Evolutionary conservation across 2,113 vertebrate genomes (phyloP).

Genomic region (Tragulus kanchil): DNA sequence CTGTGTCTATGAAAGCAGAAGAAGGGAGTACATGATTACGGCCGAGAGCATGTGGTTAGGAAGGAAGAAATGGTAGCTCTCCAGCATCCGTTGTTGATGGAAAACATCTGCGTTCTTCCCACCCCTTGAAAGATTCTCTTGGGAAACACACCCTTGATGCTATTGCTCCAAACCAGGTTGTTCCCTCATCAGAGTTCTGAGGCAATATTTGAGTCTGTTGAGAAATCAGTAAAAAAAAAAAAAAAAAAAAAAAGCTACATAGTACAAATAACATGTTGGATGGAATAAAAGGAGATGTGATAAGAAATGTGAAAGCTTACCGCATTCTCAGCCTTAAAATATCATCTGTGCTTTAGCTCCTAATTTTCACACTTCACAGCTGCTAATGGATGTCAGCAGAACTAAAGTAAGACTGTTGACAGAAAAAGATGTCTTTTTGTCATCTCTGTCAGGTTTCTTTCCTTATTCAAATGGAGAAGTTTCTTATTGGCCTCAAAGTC

Average conservation of each 20-base stretch:
- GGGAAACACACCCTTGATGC: constrained; percentile 75
- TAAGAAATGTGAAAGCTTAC: constrained; percentile 72
- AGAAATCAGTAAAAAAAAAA: constrained; percentile 73
- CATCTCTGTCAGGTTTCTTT: constrained; percentile 67
- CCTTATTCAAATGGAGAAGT: constrained; percentile 38
- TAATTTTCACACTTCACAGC: constrained; percentile 83
- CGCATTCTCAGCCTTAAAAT: constrained; percentile 77
- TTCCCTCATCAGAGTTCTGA: constrained; percentile 72
- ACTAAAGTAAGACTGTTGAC: constrained; percentile 78
- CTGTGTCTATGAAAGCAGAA: constrained; percentile 84
- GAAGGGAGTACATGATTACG: constrained; percentile 85
- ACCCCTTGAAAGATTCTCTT: constrained; percentile 74
- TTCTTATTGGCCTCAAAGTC: constrained; percentile 42
- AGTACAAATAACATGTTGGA: not conserved
- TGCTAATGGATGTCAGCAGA: constrained; percentile 80
- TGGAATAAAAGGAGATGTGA: constrained; percentile 50
- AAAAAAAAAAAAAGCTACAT: not conserved
- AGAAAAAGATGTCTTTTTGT: constrained; percentile 72
- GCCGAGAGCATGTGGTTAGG: constrained; percentile 84
- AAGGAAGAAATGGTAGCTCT: constrained; percentile 83
- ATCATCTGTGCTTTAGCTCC: constrained; percentile 73
- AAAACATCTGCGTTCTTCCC: constrained; percentile 88
- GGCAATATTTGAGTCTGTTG: constrained; percentile 66
- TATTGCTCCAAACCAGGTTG: constrained; percentile 77
- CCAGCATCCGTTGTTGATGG: constrained; percentile 81